Conservation (phyloP, 1,140 invertebrate genomes). For the Pygmarrhopalites habei region DNA sequence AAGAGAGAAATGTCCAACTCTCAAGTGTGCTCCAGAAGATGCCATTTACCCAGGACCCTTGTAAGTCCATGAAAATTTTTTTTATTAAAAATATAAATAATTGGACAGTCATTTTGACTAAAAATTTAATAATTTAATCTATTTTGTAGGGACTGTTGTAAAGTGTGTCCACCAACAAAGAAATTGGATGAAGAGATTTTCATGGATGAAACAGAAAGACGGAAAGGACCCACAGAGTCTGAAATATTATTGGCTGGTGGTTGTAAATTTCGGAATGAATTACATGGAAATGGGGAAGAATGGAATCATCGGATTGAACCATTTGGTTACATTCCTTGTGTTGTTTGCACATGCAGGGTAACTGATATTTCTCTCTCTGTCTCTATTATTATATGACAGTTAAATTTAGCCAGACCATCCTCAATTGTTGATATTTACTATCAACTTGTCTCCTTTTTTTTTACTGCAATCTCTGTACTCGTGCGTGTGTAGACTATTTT, state of each 20-base stretch:
- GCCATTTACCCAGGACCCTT: constrained; percentile 63
- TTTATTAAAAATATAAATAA: too few species aligned
- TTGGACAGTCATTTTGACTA: too few species aligned
- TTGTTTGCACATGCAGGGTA: constrained; percentile 81
- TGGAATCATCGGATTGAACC: constrained; percentile 72
- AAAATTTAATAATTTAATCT: too few species aligned
- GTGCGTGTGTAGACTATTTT: too few species aligned
- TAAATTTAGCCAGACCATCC: too few species aligned
- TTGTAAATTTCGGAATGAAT: constrained; percentile 56
- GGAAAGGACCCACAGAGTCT: constrained; percentile 47
- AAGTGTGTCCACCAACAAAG: constrained; percentile 54
- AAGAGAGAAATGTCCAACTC: constrained; percentile 61
- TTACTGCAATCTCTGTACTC: too few species aligned
- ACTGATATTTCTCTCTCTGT: too few species aligned
- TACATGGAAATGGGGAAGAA: constrained; percentile 69
- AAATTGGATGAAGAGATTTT: constrained; percentile 30
- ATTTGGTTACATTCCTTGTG: constrained; percentile 75
- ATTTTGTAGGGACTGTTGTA: too few species aligned
- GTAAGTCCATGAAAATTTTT: too few species aligned
- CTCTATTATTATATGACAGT: too few species aligned
- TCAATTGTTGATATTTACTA: too few species aligned
- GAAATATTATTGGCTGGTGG: constrained; percentile 68
- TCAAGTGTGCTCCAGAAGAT: constrained; percentile 61
- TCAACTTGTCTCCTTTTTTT: too few species aligned
- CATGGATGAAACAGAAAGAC: constrained; percentile 36